phyloP scores from a whole-genome alignment of 2,888 invertebrate genomes.

The Caenorhabditis zanzibari region DNA sequence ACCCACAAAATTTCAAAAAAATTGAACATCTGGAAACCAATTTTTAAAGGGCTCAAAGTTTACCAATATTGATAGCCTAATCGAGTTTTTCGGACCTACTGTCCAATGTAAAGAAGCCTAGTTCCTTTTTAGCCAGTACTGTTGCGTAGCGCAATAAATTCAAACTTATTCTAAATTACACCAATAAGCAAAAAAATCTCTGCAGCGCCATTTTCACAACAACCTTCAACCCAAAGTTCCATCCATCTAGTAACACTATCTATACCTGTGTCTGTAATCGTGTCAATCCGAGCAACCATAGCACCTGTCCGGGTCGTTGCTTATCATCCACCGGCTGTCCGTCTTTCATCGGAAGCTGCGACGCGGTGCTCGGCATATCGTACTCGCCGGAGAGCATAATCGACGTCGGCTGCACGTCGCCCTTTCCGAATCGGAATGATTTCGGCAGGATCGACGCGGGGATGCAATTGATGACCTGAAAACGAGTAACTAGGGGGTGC shows the following conservation, averaged over 20 bases:
- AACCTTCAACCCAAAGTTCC: not conserved
- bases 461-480: slow-evolving; percentile 80
- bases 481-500: not conserved
- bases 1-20: too few relatives aligned
- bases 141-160: too few relatives aligned
- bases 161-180: too few relatives aligned
- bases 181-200: too few relatives aligned
- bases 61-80: too few relatives aligned
- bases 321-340: slow-evolving; percentile 53
- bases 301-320: slow-evolving; percentile 80
- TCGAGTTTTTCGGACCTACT: too few relatives aligned
- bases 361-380: slow-evolving; percentile 67
- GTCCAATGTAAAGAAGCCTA: too few relatives aligned
- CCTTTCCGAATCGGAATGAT: slow-evolving; percentile 81
- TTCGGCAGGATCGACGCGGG: slow-evolving; percentile 81
- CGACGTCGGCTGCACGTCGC: slow-evolving; percentile 81
- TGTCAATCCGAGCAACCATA: slow-evolving; percentile 82
- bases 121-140: too few relatives aligned
- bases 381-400: slow-evolving; percentile 80
- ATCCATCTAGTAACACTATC: not conserved
- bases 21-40: too few relatives aligned
- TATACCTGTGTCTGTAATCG: slow-evolving; percentile 82
- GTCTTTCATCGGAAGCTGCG: slow-evolving; percentile 62
- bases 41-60: too few relatives aligned
- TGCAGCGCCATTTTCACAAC: too few relatives aligned